phyloP scores from a whole-genome alignment of 2,888 invertebrate genomes.

The Andrena marginata region DNA sequence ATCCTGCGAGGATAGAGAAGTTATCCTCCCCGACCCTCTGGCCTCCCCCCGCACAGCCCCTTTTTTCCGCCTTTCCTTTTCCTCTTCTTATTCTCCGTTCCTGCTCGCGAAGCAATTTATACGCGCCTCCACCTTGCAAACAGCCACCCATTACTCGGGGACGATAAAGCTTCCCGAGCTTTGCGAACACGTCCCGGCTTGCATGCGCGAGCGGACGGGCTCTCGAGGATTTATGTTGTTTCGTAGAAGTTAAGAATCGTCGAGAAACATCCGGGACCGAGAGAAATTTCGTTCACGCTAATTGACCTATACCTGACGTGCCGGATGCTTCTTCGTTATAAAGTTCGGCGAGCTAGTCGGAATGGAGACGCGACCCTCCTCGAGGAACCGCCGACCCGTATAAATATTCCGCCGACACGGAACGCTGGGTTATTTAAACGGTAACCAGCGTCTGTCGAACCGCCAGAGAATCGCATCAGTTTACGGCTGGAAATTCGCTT shows the following conservation, averaged over 20 bases:
- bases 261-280: slow-evolving; percentile 26
- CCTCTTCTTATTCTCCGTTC: slow-evolving; percentile 41
- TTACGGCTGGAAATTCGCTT: not conserved
- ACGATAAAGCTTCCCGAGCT: slow-evolving; percentile 72
- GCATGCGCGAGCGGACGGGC: slow-evolving; percentile 47
- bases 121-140: slow-evolving; percentile 74
- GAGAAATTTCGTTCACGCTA: slow-evolving; percentile 43
- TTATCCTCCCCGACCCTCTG: slow-evolving; percentile 41
- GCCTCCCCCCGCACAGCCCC: slow-evolving; percentile 1
- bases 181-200: slow-evolving; percentile 61
- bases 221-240: slow-evolving; percentile 57
- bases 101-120: slow-evolving; percentile 74
- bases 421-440: not conserved
- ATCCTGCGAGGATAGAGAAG: slow-evolving; percentile 72
- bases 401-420: not conserved
- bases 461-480: not conserved
- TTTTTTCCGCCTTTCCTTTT: slow-evolving; percentile 34
- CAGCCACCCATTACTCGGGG: slow-evolving; percentile 72
- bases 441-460: not conserved
- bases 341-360: not conserved
- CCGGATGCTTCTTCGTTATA: not conserved
- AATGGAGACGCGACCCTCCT: not conserved
- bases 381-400: not conserved
- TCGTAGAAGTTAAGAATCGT: slow-evolving; percentile 65
- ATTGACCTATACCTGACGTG: slow-evolving; percentile 38